Evolutionary conservation across 2,797 vertebrate species (phyloP).

Genomic region (Pelodytes ibericus): DNA sequence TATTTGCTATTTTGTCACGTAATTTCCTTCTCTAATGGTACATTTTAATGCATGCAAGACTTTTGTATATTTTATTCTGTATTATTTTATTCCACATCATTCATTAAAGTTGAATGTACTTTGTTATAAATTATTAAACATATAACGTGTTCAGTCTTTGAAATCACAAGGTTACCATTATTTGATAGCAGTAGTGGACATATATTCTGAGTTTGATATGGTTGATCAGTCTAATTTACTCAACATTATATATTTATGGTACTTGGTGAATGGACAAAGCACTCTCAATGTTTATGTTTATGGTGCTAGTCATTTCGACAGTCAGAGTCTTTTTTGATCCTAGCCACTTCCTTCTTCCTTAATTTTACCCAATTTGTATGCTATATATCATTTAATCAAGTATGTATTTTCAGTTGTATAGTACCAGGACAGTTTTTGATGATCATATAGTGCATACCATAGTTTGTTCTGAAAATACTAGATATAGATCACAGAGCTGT

Average conservation of each 20-base stretch:
- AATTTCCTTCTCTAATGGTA: no score
- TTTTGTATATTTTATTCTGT: no score
- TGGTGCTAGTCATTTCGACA: background rate
- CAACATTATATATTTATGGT: constrained; percentile 23
- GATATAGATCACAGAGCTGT: no score
- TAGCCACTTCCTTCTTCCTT: background rate
- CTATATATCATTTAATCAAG: background rate
- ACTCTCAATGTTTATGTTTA: background rate
- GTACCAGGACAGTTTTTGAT: no score
- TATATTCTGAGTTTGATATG: constrained; percentile 25
- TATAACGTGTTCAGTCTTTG: constrained; percentile 19
- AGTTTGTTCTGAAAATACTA: no score
- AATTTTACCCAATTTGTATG: background rate
- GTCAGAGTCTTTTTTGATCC: background rate
- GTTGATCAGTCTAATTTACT: constrained; percentile 8
- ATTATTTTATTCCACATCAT: no score
- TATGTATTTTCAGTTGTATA: no score
- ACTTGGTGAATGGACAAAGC: background rate
- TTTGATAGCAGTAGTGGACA: constrained; percentile 5
- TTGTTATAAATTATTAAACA: no score
- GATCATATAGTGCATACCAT: no score
- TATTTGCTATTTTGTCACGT: no score
- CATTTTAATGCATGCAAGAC: no score
- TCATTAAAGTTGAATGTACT: no score
- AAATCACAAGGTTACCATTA: constrained; percentile 31